Conservation (phyloP, 1,140 invertebrate species). For the Propsilocerus akamusi region DNA sequence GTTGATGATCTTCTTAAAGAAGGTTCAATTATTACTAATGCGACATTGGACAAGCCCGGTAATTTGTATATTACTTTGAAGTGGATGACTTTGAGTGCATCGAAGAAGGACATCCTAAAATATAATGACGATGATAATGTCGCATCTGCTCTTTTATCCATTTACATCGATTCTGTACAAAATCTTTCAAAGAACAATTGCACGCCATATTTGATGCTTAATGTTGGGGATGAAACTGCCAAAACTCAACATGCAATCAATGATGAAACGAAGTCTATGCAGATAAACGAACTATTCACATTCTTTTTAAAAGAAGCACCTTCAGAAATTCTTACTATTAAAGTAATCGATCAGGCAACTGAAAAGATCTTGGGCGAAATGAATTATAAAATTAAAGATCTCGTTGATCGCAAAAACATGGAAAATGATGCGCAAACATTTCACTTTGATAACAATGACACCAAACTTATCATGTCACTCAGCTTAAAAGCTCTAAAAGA, state of each 20-base stretch:
- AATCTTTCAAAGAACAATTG: not conserved
- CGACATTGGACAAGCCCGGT: too few relatives aligned
- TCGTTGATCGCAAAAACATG: not conserved
- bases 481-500: not conserved
- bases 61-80: too few relatives aligned
- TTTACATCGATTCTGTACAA: not conserved
- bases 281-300: not conserved
- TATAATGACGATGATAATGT: not conserved
- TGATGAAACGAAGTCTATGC: not conserved
- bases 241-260: not conserved
- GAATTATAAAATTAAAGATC: not conserved
- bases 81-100: not conserved
- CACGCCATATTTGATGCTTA: not conserved
- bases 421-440: not conserved
- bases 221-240: not conserved
- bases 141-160: not conserved
- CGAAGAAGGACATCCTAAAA: not conserved
- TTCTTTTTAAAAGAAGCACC: not conserved
- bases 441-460: not conserved
- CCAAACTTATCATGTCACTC: not conserved
- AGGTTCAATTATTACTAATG: not conserved
- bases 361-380: not conserved
- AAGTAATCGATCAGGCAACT: not conserved
- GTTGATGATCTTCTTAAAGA: too few relatives aligned
- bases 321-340: not conserved